phyloP scores from a whole-genome alignment of 1,140 invertebrate species.

The Formica exsecta region DNA sequence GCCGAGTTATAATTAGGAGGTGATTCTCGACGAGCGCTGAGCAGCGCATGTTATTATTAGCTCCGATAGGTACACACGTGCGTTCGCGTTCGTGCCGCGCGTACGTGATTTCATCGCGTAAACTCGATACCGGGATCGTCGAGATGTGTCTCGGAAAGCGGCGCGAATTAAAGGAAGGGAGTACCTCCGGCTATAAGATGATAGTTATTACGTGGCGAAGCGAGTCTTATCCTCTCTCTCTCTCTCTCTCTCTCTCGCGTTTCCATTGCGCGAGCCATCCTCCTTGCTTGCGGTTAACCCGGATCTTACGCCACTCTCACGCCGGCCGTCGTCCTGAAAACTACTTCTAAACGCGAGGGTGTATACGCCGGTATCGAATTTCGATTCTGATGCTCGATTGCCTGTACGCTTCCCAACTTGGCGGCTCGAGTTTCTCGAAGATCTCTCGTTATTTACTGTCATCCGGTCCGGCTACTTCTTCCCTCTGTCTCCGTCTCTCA shows the following conservation, averaged over 20 bases:
- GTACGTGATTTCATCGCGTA: constrained; percentile 52
- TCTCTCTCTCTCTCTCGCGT: constrained; percentile 27
- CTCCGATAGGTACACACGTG: constrained; percentile 54
- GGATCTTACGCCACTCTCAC: constrained; percentile 57
- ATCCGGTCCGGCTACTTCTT: constrained; percentile 76
- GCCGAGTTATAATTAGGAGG: constrained; percentile 65
- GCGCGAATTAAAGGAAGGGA: constrained; percentile 61
- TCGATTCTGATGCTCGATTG: constrained; percentile 79
- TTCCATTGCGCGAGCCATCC: constrained; percentile 47
- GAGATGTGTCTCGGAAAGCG: constrained; percentile 53
- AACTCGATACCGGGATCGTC: constrained; percentile 26
- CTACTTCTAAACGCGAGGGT: constrained; percentile 70
- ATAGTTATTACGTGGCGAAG: constrained; percentile 56
- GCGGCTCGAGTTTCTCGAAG: constrained; percentile 77
- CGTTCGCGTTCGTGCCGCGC: constrained; percentile 34
- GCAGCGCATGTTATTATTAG: constrained; percentile 64
- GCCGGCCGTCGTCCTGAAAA: constrained; percentile 66
- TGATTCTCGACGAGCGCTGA: constrained; percentile 53
- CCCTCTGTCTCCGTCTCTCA: neutral
- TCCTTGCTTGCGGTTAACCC: constrained; percentile 59
- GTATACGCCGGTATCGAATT: constrained; percentile 77
- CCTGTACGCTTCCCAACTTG: constrained; percentile 64
- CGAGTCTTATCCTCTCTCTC: constrained; percentile 52
- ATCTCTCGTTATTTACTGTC: constrained; percentile 82
- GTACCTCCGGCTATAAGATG: constrained; percentile 34